Base-by-base conservation (phyloP, 2,888 invertebrate species). In the Petrophora chlorosata region DNA sequence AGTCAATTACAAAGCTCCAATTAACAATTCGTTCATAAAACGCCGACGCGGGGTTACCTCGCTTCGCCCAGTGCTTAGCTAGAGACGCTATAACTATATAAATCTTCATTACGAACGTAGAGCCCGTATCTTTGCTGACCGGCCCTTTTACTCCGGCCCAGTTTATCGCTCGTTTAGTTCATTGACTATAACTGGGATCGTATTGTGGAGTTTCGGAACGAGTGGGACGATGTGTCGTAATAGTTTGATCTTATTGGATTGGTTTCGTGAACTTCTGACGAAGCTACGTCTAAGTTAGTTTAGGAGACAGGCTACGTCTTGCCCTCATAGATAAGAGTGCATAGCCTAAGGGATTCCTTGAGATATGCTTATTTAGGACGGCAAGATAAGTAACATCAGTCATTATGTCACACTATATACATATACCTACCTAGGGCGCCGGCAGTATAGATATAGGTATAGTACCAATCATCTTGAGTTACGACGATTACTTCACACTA, bases 81-180 rank as follows among this genome's bases (percentile, higher is more conserved):
- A 49, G 59, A 53, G 57, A 44, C n/a, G n/a, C n/a, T n/a, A n/a
- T n/a, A n/a, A 53, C 45, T 46, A 26, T 62, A 79, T 82, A 82
- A 82, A 83, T 83, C 81, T 79, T 75, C 73, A 75, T 82, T 44
- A 39, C 33, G n/a, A 15, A 28, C 35, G 16, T 74, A 80, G 61
- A 39, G 55, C 73, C 73, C 70, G 67, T 71, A 73, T 70, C 65
- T 51, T 56, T 45, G 41, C 50, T 60, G 67, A 68, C 63, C 67
- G 67, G 67, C 63, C 66, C 73, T 68, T 75, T 70, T 67, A 66
- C 63, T 68, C 60, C 53, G 50, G n/a, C n/a, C 60, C 53, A 70
- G 70, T 72, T 72, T 71, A 70, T 69, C 51, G 56, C 51, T 41
- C 58, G 56, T 57, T 63, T 58, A 60, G 59, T 67, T 68, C 70